Percentiles rank a stretch among this genome's conserved stretches.
Conservation (phyloP, 2,797 vertebrate species). For the Sebastes reedi region DNA sequence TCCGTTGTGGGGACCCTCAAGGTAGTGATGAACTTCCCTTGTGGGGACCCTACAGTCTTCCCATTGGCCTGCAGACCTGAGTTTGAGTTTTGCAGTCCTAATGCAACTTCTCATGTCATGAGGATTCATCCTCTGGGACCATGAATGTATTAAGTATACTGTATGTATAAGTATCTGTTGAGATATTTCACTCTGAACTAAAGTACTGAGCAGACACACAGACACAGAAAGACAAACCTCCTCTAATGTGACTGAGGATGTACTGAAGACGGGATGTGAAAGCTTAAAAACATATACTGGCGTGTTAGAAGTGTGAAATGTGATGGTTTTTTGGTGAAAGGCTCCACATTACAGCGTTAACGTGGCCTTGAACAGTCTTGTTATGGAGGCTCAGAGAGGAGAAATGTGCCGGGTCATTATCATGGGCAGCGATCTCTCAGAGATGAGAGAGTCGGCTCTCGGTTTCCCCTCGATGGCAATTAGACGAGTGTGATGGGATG, state of each 20-base stretch:
- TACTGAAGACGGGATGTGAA: background rate
- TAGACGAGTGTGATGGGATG: slow-evolving; percentile 72
- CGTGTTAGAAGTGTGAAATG: background rate
- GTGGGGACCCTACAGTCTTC: background rate
- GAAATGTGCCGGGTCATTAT: slow-evolving; percentile 47
- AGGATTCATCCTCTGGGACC: background rate
- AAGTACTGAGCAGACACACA: background rate
- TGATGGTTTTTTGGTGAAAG: background rate
- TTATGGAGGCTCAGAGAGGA: slow-evolving; percentile 16
- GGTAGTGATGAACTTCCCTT: background rate
- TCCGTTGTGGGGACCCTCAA: background rate
- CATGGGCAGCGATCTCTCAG: slow-evolving; percentile 57
- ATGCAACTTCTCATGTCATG: no score
- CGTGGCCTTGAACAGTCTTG: slow-evolving; percentile 28
- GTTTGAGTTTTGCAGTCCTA: background rate
- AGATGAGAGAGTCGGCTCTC: slow-evolving; percentile 50
- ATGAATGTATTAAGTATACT: no score
- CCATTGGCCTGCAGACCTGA: background rate
- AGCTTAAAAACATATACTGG: background rate
- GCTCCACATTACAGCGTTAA: background rate
- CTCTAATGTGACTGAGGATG: background rate
- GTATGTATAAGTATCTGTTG: background rate
- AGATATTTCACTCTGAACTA: background rate
- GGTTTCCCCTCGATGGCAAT: slow-evolving; percentile 76
- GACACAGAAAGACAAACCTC: background rate